A percentile compares a stretch with the other conserved stretches of the same genome.
These are phyloP conservation scores for Podarcis lilfordi DNA, from an alignment of 2,797 vertebrate species.

Conservation along the genomic window DNA sequence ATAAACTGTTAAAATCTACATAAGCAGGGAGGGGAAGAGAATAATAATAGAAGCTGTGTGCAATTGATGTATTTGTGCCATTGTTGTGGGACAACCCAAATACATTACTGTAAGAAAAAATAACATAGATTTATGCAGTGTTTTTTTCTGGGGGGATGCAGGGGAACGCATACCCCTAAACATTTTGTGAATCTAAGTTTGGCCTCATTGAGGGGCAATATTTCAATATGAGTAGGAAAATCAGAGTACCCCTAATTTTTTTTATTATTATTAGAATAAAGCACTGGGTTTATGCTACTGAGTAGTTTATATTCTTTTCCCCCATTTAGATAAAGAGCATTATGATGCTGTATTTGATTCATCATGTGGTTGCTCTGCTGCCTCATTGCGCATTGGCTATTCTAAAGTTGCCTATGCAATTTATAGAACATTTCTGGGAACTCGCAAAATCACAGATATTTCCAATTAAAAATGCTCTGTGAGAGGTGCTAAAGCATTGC, in stretches of 20 bases:
- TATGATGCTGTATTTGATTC: slow-evolving; percentile 1
- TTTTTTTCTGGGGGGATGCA: no score
- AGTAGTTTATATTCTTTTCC: neutral
- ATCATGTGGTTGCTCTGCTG: neutral
- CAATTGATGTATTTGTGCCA: neutral
- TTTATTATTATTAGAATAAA: no score
- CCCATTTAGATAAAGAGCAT: neutral
- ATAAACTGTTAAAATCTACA: neutral
- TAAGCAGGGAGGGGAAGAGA: neutral
- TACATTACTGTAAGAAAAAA: neutral
- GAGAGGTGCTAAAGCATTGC: slow-evolving; percentile 8
- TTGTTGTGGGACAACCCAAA: neutral
- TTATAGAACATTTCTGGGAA: neutral
- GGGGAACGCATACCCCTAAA: no score
- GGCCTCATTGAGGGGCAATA: no score
- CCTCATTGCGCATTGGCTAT: neutral
- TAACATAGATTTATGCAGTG: neutral
- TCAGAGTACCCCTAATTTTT: no score
- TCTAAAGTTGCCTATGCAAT: neutral
- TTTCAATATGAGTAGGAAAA: no score
- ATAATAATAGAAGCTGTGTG: neutral
- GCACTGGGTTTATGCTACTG: neutral
- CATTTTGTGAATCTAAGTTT: no score
- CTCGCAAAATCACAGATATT: neutral
- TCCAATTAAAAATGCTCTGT: slow-evolving; percentile 1